A percentile compares a stretch with the other conserved stretches of the same genome.
phyloP scores from a whole-genome alignment of 2,888 invertebrate species.

The Cremastinae sp. region DNA sequence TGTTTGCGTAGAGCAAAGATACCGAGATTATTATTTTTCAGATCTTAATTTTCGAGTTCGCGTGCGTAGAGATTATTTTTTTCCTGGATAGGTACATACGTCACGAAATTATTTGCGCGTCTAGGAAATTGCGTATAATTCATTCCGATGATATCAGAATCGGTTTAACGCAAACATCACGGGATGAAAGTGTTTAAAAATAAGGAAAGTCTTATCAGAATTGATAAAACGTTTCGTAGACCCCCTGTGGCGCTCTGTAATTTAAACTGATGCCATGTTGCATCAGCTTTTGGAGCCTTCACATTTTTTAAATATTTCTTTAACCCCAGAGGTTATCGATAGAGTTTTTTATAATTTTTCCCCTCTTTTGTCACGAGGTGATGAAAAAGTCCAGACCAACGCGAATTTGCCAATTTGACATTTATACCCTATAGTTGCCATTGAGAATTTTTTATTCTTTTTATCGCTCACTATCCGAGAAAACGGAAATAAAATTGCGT shows the following conservation, averaged over 20 bases:
- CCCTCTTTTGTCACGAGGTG: constrained; percentile 8
- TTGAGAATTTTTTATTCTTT: background rate
- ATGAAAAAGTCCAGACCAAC: constrained; percentile 17
- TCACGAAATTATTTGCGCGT: constrained; percentile 28
- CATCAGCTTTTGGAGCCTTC: constrained; percentile 67
- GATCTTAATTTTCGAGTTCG: no score
- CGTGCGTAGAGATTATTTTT: no score
- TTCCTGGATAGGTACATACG: no score
- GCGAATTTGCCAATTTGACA: constrained; percentile 3
- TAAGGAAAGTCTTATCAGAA: constrained; percentile 49
- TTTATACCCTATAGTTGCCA: no score
- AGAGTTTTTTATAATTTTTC: constrained; percentile 21
- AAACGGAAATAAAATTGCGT: constrained; percentile 32
- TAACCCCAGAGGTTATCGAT: constrained; percentile 60
- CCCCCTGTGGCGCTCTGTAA: constrained; percentile 71
- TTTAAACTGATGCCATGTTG: constrained; percentile 69
- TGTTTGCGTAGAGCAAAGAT: no score
- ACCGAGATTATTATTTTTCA: no score
- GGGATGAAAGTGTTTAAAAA: constrained; percentile 34
- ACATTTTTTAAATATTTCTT: constrained; percentile 42
- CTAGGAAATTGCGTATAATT: constrained; percentile 17
- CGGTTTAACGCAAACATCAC: constrained; percentile 25
- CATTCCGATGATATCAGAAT: constrained; percentile 22
- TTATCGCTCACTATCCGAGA: constrained; percentile 2
- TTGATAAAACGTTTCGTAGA: constrained; percentile 62